Base-by-base conservation (phyloP, 1,140 invertebrate genomes). In the Trialeurodes vaporariorum region DNA sequence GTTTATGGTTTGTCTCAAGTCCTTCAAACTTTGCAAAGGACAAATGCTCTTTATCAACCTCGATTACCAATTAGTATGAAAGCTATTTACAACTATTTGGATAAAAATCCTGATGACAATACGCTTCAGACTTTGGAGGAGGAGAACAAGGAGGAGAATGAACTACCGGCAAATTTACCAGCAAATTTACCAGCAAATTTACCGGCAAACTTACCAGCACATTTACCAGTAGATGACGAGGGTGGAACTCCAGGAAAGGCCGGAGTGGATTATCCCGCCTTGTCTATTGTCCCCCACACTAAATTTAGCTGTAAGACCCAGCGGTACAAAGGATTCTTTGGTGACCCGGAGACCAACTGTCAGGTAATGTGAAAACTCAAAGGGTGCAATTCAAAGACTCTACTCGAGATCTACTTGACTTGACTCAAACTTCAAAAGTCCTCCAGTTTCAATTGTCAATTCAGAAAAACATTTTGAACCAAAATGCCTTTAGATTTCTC, bases 311-410 rank as follows among this genome's bases (percentile, higher is more conserved):
- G 92, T 76, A 90, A 90, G 65, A 84, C 87, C 40, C 91, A 93
- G 75, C 80, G 91, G 11, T 93, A 93, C 76, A 93, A 93, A 72
- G 91, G 92, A 61, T 94, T 94, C 77, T 94, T 94, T 73, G 92
- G 90, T 9, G 92, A 94, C 79, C 87, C 91, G 0, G 86, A 90
- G 68, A 92, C 91, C 0, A 83, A 86, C 70, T 94, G 91, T 75
- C 91, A 94, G 81, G 88, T 90, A n/a, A n/a, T n/a, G n/a, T n/a
- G n/a, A n/a, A n/a, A n/a, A n/a, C n/a, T n/a, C n/a, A n/a, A n/a
- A n/a, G n/a, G n/a, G n/a, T n/a, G n/a, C n/a, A n/a, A n/a, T n/a
- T n/a, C n/a, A n/a, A n/a, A n/a, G n/a, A n/a, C n/a, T n/a, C n/a
- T n/a, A n/a, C n/a, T n/a, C n/a, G n/a, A n/a, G n/a, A n/a, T n/a